phyloP scores from a whole-genome alignment of 2,888 invertebrate species.

The Tachina fera region DNA sequence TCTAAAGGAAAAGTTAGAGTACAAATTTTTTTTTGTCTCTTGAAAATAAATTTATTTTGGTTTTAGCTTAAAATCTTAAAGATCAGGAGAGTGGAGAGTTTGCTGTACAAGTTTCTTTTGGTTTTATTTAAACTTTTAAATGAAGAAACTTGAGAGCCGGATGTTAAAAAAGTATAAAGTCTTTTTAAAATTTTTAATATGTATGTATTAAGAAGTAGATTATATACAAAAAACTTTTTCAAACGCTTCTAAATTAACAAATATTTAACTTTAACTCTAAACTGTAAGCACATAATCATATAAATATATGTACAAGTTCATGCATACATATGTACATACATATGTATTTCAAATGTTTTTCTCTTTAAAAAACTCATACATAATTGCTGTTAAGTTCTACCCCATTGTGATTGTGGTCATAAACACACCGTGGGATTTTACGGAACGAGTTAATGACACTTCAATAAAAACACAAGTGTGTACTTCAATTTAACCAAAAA shows the following conservation, averaged over 20 bases:
- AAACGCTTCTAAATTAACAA: neutral
- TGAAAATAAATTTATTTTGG: no score
- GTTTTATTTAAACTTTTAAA: neutral
- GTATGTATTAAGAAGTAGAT: no score
- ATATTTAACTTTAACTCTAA: neutral
- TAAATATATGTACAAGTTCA: neutral
- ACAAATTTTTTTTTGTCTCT: no score
- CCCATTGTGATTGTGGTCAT: slow-evolving; percentile 82
- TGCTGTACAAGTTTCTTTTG: no score
- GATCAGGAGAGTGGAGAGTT: no score
- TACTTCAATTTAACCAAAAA: slow-evolving; percentile 55
- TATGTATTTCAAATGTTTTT: neutral
- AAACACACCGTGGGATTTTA: slow-evolving; percentile 83
- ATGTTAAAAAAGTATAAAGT: neutral
- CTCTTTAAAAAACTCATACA: neutral
- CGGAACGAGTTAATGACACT: slow-evolving; percentile 70
- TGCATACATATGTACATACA: neutral
- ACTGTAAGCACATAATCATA: no score
- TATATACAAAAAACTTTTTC: neutral
- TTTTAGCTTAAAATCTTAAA: no score
- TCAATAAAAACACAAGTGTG: slow-evolving; percentile 67
- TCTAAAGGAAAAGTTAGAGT: no score
- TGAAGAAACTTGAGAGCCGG: slow-evolving; percentile 9
- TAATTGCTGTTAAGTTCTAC: slow-evolving; percentile 64
- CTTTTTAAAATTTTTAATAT: neutral